Percentiles rank a stretch among this genome's conserved stretches.
These are phyloP conservation scores for Tethea ocularis DNA, from an alignment of 2,888 invertebrate species.

Conservation along the genomic window DNA sequence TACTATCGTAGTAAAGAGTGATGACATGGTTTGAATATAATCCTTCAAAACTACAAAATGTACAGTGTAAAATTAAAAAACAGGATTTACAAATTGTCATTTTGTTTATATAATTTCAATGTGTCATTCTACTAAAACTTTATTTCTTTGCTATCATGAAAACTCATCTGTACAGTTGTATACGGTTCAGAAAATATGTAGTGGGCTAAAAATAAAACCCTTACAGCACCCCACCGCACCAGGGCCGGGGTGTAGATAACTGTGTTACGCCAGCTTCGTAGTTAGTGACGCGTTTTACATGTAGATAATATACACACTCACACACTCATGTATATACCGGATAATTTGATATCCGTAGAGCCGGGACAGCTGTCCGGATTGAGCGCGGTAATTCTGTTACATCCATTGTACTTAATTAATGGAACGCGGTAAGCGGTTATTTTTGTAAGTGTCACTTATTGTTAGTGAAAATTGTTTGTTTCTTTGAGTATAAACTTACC, in stretches of 20 bases:
- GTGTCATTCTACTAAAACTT: no score
- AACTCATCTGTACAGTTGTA: neutral
- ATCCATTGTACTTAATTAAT: conserved; percentile 19
- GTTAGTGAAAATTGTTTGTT: neutral
- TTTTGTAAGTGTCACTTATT: neutral
- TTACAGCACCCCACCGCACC: neutral
- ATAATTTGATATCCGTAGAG: conserved; percentile 33
- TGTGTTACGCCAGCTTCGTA: neutral
- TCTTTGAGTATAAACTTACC: neutral
- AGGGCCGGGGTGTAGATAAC: neutral
- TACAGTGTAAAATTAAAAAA: no score
- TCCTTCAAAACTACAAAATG: no score
- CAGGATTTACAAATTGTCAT: no score
- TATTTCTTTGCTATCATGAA: neutral
- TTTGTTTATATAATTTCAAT: neutral
- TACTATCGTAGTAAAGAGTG: no score
- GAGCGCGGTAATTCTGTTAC: conserved; percentile 25
- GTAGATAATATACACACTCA: neutral
- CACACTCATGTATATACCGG: neutral
- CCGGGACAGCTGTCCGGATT: conserved; percentile 26
- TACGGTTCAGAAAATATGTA: neutral
- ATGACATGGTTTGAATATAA: no score
- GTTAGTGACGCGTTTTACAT: neutral
- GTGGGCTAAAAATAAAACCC: neutral
- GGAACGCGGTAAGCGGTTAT: conserved; percentile 4